Evolutionary conservation across 2,113 vertebrate genomes (phyloP).

Genomic region (Lipophrys pholis): DNA sequence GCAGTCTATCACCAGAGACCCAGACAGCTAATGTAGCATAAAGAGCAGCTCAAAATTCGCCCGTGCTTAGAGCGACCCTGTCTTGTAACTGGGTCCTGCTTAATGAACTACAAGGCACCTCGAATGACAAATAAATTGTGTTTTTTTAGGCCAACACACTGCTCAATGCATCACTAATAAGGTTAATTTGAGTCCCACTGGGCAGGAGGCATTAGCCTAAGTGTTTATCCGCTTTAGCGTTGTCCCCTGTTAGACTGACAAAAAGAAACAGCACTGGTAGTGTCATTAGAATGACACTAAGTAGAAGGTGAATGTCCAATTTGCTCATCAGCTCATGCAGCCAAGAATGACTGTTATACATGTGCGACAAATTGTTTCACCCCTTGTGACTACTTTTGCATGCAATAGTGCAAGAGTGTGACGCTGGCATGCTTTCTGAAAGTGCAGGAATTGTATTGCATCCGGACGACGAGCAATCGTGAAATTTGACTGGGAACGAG

Average conservation of each 20-base stretch:
- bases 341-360: conserved; percentile 28
- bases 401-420: no score
- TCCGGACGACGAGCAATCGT: neutral
- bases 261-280: conserved; percentile 46
- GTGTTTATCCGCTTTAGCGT: conserved; percentile 64
- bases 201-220: conserved; percentile 64
- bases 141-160: conserved; percentile 49
- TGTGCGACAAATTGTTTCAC: neutral
- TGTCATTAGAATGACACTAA: conserved; percentile 59
- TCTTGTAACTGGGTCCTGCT: conserved; percentile 65
- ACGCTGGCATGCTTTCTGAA: neutral
- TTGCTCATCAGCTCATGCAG: conserved; percentile 47
- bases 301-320: conserved; percentile 53
- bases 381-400: neutral
- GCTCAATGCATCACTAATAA: conserved; percentile 73
- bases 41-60: conserved; percentile 64
- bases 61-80: conserved; percentile 34
- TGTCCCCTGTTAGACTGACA: conserved; percentile 59
- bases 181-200: conserved; percentile 73
- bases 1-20: conserved; percentile 56
- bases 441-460: neutral
- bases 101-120: conserved; percentile 70
- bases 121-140: conserved; percentile 76
- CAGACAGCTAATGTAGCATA: conserved; percentile 69
- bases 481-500: conserved; percentile 22